Evolutionary conservation across 2,113 vertebrate genomes (phyloP), one percentile per base, ranked within the genome.

Genomic region (Mesitornis unicolor): DNA sequence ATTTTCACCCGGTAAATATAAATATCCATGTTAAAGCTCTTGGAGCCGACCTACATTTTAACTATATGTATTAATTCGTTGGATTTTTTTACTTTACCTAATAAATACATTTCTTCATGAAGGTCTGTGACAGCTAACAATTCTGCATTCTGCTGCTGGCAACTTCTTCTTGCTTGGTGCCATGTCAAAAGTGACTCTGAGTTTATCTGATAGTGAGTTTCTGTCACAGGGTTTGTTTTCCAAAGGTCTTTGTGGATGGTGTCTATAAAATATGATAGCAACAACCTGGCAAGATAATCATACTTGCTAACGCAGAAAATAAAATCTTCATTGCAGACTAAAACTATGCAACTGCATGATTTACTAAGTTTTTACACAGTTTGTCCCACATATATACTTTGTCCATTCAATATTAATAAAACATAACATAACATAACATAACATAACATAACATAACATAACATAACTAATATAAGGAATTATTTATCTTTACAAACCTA

Each of bases 131-230:
- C 95, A 90, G 99, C 99, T 96, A 99, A 75, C 87, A 99, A 98
- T 73, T 99, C 99, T 0, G 98, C 98, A 9, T 97, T 95, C 94
- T 99, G 99, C 81, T 99, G 99, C 67, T 98, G 98, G 95, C 99
- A 99, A 97, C 99, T 99, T 97, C 97, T 98, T 92, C 98, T 98
- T n/a, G 99, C 99, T 97, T 99, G 99, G 47, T 99, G 96, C 99
- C 99, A 99, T 2, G 98, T 99, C 93, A 99, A 67, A 59, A 98
- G 98, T 0, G 99, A 98, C 51, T 98, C 96, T 33, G 78, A 74
- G 50, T 99, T 99, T 93, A 99, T 98, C 95, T 99, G 99, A 95
- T 99, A 99, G 57, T 83, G 84, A 20, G 98, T 98, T 71, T 97
- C 97, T 7, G 99, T 99, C 87, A 99, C 92, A 5, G 99, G 99